Base-by-base conservation (phyloP, 2,888 invertebrate genomes). In the Hydropsyche betteni region DNA sequence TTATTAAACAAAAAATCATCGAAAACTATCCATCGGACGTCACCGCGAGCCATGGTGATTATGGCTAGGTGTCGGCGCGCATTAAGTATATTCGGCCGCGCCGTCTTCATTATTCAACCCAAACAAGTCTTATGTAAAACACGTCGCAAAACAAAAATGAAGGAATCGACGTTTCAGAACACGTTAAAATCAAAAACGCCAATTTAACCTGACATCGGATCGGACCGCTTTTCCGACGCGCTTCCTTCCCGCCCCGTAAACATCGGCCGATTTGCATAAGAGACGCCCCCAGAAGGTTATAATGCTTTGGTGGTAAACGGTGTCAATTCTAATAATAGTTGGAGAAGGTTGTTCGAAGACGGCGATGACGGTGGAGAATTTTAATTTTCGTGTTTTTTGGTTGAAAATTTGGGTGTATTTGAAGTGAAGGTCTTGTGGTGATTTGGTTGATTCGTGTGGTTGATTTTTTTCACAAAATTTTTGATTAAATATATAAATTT, bases 91-190 rank as follows among this genome's bases (percentile, higher is more conserved):
- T 36, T 34, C 36, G 64, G 5, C 12, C 6, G 44, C 44, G 44
- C 64, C 64, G 24, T 36, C 64, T 64, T 64, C 24, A 64, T 64
- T 64, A 64, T 36, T 64, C 64, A 34, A 36, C 36, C 36, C 34
- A 64, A 64, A 64, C 64, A 64, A 36, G 64, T 64, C 64, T 64
- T 64, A 64, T 12, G 36, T 64, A 64, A 64, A 33, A 38, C 33
- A 5, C 53, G 52, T 36, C 24, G 24, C 24, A 24, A 24, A 24
- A 24, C 24, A 24, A n/a, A 58, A 36, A 44, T 71, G 38, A 71
- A 53, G 53, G 71, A 71, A 71, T 53, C 55, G 71, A 71, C 71
- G 71, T 71, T 58, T 71, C 34, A 71, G 71, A 53, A 53, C 55
- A 34, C n/a, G 53, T 71, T 71, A n/a, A 71, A 3, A 53, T 53